Evolutionary conservation across 2,888 invertebrate species (phyloP).

Genomic region (Heliconius ismenius): DNA sequence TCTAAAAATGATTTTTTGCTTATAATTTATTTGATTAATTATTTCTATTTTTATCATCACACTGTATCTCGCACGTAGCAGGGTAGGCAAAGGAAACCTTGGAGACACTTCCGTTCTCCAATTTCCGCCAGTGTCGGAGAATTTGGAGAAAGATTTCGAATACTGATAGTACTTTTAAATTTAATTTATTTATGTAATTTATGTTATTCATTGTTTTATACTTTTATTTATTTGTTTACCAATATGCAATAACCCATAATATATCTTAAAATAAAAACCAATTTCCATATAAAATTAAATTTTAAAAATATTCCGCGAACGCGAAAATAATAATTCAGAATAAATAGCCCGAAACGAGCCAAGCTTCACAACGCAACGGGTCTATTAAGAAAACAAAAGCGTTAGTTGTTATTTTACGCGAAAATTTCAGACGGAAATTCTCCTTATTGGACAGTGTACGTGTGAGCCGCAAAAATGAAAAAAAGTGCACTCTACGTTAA

Average conservation of each 20-base stretch:
- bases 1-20: too few species aligned
- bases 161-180: background rate
- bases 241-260: background rate
- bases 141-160: background rate
- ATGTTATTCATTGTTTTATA: background rate
- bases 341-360: background rate
- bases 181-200: background rate
- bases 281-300: background rate
- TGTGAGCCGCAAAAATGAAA: conserved; percentile 24
- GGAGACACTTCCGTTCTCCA: too few species aligned
- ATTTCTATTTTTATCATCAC: too few species aligned
- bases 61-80: too few species aligned
- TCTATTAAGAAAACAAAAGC: conserved; percentile 25
- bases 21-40: too few species aligned
- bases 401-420: conserved; percentile 3
- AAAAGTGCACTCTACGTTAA: conserved; percentile 24
- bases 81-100: too few species aligned
- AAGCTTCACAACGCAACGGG: background rate
- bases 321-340: conserved; percentile 4
- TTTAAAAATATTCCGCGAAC: background rate
- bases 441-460: conserved; percentile 26
- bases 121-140: too few species aligned
- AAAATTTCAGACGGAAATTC: conserved; percentile 22
- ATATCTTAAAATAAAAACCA: background rate
- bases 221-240: background rate